Conservation (phyloP, 2,113 vertebrate genomes). For the Chloroceryle aenea region DNA sequence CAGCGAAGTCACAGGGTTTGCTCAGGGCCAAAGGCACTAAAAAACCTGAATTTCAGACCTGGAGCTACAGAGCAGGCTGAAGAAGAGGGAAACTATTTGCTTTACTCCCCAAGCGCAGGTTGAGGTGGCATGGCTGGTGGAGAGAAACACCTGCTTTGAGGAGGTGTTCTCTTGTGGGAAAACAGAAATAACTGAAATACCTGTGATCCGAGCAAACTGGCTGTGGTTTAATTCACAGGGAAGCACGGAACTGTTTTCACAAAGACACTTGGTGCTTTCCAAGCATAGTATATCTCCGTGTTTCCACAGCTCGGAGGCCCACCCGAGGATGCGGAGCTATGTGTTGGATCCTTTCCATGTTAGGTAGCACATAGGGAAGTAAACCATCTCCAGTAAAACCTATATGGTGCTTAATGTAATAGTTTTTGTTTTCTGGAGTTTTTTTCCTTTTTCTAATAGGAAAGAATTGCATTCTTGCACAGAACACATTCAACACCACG, state of each 20-base stretch:
- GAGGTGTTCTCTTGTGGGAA: not conserved
- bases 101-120: not conserved
- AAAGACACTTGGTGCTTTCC: not conserved
- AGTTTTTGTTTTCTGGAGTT: not conserved
- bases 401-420: not conserved
- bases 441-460: not conserved
- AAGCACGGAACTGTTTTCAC: not conserved
- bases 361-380: not conserved
- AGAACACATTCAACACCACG: not conserved
- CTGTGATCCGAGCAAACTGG: not conserved
- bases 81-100: not conserved
- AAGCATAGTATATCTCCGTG: not conserved
- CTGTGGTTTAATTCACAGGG: not conserved
- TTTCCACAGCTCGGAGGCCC: not conserved
- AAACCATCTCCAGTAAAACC: not conserved
- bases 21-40: not conserved
- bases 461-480: not conserved
- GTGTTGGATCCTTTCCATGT: not conserved
- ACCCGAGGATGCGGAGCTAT: not conserved
- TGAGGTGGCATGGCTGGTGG: not conserved
- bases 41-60: not conserved
- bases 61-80: not conserved
- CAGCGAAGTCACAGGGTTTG: not conserved
- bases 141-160: constrained; percentile 10
- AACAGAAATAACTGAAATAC: not conserved